Evolutionary conservation across 2,113 vertebrate species (phyloP), one percentile per base, ranked within the genome.

Genomic region (Edolisoma coerulescens): DNA sequence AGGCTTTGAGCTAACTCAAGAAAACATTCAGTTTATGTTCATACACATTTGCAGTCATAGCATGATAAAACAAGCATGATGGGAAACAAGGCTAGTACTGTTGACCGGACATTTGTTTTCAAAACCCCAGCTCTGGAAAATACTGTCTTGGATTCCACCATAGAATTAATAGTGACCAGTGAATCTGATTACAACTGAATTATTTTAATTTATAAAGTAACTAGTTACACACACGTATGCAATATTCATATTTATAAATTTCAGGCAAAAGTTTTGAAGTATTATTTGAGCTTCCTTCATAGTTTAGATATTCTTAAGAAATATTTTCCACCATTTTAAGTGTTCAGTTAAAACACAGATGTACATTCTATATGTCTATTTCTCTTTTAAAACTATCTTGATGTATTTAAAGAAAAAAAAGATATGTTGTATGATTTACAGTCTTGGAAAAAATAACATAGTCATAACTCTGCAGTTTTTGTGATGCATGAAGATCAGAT

Each of bases 401-500:
- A 73, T 91, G 8, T 93, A 79, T 86, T 96, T 95, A 92, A 95
- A 80, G 44, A 88, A 94, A 97, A 93, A 95, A 84, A 93, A 96
- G 16, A 80, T 97, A 85, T 83, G 88, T 97, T 97, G 59, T 95
- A 92, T 97, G 95, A 98, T 98, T 98, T 98, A 97, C 95, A 97
- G 95, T 96, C 97, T 97, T 97, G 91, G 73, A 84, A 97, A 98
- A 98, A 98, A 98, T 97, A 98, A 98, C 97, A 97, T 96, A 97
- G 97, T 98, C 97, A 98, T 98, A 98, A 98, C 97, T 98, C 98
- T 94, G 84, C 95, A 77, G 93, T 98, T 98, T 98, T 98, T 97
- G 98, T 97, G 98, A 98, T 98, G 98, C 98, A 98, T 98, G 98
- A 99, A 99, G 98, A 99, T 99, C 98, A 98, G 98, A 98, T 99